Percentiles rank a stretch among this genome's conserved stretches.
phyloP scores from a whole-genome alignment of 2,113 vertebrate species.

The Struthio camelus region DNA sequence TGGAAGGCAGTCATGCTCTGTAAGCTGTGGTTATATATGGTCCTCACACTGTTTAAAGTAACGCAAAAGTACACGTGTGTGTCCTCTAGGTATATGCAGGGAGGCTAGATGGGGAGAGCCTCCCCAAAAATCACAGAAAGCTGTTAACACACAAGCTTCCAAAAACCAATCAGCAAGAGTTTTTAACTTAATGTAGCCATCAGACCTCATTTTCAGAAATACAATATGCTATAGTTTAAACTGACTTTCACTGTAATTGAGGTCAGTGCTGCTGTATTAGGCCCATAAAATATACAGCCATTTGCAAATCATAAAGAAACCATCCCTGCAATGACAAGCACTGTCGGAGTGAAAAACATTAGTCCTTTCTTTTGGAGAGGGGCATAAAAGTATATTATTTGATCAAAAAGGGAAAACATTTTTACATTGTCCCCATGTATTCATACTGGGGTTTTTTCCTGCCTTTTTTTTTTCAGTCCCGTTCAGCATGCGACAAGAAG shows the following conservation, averaged over 20 bases:
- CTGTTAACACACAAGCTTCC: background rate
- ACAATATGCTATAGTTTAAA: background rate
- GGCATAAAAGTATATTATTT: rapidly evolving
- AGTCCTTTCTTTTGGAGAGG: background rate
- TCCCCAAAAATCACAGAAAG: background rate
- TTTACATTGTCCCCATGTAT: background rate
- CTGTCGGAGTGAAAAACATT: background rate
- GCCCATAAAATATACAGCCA: background rate
- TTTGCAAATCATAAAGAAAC: background rate
- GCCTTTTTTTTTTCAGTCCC: too few relatives aligned
- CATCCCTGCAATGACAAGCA: background rate
- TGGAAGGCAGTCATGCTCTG: background rate
- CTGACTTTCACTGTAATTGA: background rate
- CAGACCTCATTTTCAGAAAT: background rate
- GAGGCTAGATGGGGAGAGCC: background rate
- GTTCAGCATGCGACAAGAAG: background rate
- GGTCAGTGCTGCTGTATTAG: background rate
- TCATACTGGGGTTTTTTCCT: background rate
- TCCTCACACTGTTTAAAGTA: background rate
- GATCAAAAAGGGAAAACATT: background rate
- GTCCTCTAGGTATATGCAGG: rapidly evolving
- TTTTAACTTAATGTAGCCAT: background rate
- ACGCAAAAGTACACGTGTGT: background rate
- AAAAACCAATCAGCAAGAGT: background rate
- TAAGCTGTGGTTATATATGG: background rate